Evolutionary conservation across 2,113 vertebrate species (phyloP).

Genomic region (Lichenostomus cassidix): DNA sequence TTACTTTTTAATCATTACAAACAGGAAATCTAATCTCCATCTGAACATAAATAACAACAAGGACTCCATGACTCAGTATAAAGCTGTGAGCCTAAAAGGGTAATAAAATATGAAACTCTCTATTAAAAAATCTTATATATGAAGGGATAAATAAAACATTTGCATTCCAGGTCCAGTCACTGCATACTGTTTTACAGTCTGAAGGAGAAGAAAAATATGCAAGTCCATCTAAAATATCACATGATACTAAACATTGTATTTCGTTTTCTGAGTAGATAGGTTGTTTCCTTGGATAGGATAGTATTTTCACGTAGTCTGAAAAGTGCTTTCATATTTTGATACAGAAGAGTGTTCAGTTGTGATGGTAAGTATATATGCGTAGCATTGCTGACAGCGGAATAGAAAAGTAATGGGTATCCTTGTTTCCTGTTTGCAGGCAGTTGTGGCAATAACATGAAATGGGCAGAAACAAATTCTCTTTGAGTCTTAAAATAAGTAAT

Average conservation of each 20-base stretch:
- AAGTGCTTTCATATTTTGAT: background rate
- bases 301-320: background rate
- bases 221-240: background rate
- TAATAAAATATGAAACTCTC: background rate
- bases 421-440: background rate
- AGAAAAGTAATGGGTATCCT: background rate
- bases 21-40: background rate
- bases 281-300: background rate
- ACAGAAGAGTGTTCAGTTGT: background rate
- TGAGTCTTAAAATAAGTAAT: background rate
- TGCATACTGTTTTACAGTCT: background rate
- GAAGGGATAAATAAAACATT: background rate
- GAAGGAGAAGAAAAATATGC: background rate
- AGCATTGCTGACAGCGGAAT: background rate
- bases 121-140: background rate
- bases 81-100: background rate
- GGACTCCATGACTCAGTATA: background rate
- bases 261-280: background rate
- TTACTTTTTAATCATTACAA: background rate
- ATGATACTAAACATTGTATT: background rate
- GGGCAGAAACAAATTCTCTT: background rate
- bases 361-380: background rate
- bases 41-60: background rate
- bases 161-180: background rate
- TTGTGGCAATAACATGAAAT: background rate